Percentiles rank a stretch among this genome's conserved stretches.
Evolutionary conservation across 1,140 invertebrate species (phyloP).

Genomic region (Dryas iulia): DNA sequence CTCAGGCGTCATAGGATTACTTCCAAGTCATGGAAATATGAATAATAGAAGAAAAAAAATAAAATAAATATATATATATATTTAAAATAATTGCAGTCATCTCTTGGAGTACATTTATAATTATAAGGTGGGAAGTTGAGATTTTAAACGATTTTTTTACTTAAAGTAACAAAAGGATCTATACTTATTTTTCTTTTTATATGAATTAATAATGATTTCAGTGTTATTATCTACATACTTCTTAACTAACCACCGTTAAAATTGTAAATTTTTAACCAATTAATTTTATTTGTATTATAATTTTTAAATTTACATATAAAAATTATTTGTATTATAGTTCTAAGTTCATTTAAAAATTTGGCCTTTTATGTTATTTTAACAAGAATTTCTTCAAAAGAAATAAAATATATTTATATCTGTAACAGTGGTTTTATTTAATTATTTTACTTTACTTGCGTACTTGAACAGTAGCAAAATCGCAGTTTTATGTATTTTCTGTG

Average conservation of each 20-base stretch:
- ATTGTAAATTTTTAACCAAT: slow-evolving; percentile 6
- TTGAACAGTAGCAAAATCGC: too few species aligned
- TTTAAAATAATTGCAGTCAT: neutral
- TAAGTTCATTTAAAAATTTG: neutral
- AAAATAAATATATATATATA: neutral
- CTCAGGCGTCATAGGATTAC: too few species aligned
- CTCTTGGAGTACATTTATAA: neutral
- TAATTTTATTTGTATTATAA: neutral
- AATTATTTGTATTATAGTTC: neutral
- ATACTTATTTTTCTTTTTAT: too few species aligned
- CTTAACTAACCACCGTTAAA: neutral
- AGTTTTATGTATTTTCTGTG: too few species aligned
- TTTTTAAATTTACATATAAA: neutral
- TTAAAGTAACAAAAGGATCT: too few species aligned
- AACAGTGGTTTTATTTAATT: slow-evolving; percentile 21
- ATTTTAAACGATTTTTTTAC: too few species aligned
- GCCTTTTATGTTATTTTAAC: neutral
- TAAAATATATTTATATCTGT: slow-evolving; percentile 25
- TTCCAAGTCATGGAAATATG: too few species aligned
- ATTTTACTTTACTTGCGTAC: too few species aligned
- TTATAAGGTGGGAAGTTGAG: neutral
- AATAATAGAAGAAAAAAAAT: too few species aligned
- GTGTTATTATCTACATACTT: too few species aligned
- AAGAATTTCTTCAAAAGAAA: slow-evolving; percentile 22
- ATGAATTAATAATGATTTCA: too few species aligned